A percentile compares a stretch with the other conserved stretches of the same genome.
phyloP scores from a whole-genome alignment of 2,113 vertebrate species.

The Enhydra lutris region DNA sequence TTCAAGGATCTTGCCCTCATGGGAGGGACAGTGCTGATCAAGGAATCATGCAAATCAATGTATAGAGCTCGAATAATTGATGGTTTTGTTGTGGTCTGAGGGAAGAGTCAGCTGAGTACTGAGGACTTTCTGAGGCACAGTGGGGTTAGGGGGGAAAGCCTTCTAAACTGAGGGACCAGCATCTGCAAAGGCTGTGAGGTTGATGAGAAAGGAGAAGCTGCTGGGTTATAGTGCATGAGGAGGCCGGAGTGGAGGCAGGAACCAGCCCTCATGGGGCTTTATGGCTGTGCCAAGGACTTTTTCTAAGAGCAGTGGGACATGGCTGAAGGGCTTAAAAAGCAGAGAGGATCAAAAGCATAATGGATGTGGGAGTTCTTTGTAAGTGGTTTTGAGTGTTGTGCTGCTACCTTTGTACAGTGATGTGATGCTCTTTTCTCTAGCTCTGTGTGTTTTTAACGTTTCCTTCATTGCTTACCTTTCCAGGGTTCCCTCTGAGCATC shows the following conservation, averaged over 20 bases:
- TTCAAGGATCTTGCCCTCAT: not conserved
- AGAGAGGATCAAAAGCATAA: not conserved
- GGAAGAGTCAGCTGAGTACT: not conserved
- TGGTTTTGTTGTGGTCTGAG: not conserved
- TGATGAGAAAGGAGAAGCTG: not conserved
- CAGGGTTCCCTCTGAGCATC: slow-evolving; percentile 54
- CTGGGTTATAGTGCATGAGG: not conserved
- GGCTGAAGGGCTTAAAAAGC: not conserved
- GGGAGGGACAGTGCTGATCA: not conserved
- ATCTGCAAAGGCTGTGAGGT: not conserved
- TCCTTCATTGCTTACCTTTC: not conserved
- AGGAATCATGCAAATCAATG: not conserved
- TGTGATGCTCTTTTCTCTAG: not conserved
- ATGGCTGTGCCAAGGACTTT: not conserved
- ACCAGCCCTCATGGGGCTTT: not conserved
- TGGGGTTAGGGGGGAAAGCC: not conserved
- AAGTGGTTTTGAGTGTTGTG: not conserved
- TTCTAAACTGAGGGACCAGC: not conserved
- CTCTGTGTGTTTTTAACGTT: not conserved
- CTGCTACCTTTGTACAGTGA: not conserved
- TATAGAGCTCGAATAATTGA: not conserved
- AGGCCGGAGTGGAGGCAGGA: not conserved
- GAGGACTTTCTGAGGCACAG: not conserved
- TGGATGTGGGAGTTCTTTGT: not conserved
- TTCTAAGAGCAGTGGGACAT: not conserved